These are phyloP conservation scores for Seira ritae DNA, from an alignment of 2,888 invertebrate species.

Conservation along the genomic window DNA sequence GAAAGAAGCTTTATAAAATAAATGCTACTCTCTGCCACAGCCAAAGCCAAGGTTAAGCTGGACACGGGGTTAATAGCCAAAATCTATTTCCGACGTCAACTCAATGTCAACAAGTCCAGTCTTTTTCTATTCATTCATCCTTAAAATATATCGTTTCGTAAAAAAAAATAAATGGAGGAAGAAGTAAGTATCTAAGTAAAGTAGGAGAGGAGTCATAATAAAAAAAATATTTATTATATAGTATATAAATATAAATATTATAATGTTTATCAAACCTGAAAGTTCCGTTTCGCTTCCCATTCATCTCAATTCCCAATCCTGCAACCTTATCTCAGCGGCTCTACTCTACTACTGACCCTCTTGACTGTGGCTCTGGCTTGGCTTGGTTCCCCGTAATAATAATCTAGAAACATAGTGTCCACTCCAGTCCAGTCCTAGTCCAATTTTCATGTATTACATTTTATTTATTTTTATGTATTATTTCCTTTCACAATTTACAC, in stretches of 20 bases:
- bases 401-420: not conserved
- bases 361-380: slow-evolving; percentile 20
- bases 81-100: slow-evolving; percentile 63
- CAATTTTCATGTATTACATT: no score
- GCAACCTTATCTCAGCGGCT: no score
- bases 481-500: no score
- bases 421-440: no score
- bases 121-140: slow-evolving; percentile 58
- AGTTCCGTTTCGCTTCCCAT: slow-evolving; percentile 63
- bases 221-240: no score
- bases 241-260: no score
- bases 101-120: slow-evolving; percentile 55
- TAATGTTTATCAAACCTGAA: slow-evolving; percentile 51
- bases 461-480: no score
- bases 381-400: not conserved
- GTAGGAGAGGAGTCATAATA: slow-evolving; percentile 17
- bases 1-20: no score
- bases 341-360: slow-evolving; percentile 62
- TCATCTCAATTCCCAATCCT: no score
- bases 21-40: no score
- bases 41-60: slow-evolving; percentile 67
- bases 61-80: slow-evolving; percentile 65
- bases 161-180: not conserved
- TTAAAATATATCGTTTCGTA: not conserved
- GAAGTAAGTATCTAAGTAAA: slow-evolving; percentile 1